Conservation (phyloP, 2,797 vertebrate species). For the Iguana delicatissima region DNA sequence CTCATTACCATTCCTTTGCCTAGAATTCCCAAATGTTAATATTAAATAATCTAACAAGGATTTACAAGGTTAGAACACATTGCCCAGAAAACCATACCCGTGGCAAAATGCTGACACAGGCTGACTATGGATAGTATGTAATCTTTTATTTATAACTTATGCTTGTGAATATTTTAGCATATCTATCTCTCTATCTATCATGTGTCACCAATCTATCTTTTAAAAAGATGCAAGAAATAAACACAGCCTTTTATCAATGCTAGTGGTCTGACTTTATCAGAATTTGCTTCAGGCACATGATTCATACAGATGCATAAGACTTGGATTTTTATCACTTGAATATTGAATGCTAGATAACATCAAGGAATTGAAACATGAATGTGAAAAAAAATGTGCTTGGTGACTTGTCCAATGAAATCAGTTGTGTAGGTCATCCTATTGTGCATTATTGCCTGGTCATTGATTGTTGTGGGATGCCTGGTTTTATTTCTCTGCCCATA, state of each 20-base stretch:
- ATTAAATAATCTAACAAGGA: constrained; percentile 50
- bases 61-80: constrained; percentile 61
- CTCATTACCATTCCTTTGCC: constrained; percentile 40
- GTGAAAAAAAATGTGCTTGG: neutral
- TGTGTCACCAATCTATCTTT: neutral
- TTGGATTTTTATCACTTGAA: neutral
- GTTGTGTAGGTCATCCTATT: no score
- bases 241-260: neutral
- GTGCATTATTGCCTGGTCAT: neutral
- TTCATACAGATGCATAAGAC: neutral
- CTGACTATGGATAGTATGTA: constrained; percentile 13
- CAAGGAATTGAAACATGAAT: neutral
- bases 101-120: constrained; percentile 48
- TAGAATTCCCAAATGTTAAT: constrained; percentile 36
- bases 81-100: neutral
- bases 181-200: neutral
- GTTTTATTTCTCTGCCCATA: neutral
- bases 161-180: constrained; percentile 38
- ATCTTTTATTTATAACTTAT: constrained; percentile 38
- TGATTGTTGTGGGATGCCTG: neutral
- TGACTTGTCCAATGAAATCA: neutral
- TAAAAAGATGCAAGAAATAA: neutral
- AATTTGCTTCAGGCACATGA: neutral
- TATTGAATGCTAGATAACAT: neutral
- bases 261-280: neutral